Evolutionary conservation across 2,113 vertebrate species (phyloP).

Genomic region (Sphyrna mokarran): DNA sequence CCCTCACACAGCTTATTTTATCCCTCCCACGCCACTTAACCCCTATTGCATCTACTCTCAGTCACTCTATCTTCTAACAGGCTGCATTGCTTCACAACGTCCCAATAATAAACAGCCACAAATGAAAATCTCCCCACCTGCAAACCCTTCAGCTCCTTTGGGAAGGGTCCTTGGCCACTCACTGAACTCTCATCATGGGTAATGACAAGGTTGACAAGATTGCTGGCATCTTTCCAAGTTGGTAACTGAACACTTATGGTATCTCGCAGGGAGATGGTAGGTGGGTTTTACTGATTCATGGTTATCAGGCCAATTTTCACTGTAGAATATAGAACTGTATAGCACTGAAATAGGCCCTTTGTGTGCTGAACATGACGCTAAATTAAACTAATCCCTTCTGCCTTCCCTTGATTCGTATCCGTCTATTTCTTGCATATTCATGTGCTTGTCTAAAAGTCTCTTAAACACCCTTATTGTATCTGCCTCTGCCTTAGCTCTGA

Average conservation of each 20-base stretch:
- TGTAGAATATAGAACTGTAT: too few relatives aligned
- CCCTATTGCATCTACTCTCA: background rate
- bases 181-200: background rate
- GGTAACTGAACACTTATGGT: background rate
- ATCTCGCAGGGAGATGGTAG: background rate
- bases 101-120: background rate
- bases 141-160: background rate
- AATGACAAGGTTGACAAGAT: background rate
- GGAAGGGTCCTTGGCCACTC: background rate
- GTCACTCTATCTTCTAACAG: background rate
- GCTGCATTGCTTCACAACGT: background rate
- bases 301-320: too few relatives aligned
- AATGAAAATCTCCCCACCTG: background rate
- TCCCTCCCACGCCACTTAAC: background rate
- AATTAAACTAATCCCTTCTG: too few relatives aligned
- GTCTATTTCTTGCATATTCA: too few relatives aligned
- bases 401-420: too few relatives aligned
- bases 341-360: too few relatives aligned
- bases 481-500: background rate
- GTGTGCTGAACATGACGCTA: too few relatives aligned
- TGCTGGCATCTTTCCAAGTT: background rate
- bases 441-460: too few relatives aligned
- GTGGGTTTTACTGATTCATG: background rate
- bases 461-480: too few relatives aligned
- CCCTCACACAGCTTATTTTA: background rate